A percentile compares a stretch with the other conserved stretches of the same genome.
phyloP scores from a whole-genome alignment of 2,888 invertebrate genomes.

The Laothoe populi region DNA sequence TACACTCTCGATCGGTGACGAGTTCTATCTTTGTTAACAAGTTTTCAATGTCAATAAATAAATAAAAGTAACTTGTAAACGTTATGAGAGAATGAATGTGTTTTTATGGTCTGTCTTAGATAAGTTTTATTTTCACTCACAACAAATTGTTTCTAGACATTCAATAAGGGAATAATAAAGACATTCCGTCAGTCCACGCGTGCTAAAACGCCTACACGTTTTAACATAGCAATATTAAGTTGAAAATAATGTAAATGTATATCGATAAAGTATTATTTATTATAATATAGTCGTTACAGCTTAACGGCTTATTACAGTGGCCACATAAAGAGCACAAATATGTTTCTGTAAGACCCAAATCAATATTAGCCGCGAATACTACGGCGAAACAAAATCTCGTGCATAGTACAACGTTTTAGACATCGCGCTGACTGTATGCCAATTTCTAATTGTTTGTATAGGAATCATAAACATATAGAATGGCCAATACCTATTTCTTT shows the following conservation, averaged over 20 bases:
- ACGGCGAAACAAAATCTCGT: too few species aligned
- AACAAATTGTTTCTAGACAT: not conserved
- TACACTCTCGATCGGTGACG: not conserved
- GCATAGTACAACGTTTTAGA: too few species aligned
- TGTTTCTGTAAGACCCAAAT: not conserved
- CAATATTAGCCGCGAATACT: too few species aligned
- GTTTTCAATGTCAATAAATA: slow-evolving; percentile 1
- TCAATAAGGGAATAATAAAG: not conserved
- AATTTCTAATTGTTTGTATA: too few species aligned
- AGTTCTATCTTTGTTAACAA: not conserved
- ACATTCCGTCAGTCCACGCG: not conserved
- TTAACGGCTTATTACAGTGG: not conserved
- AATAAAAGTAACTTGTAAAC: slow-evolving; percentile 5
- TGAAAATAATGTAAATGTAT: not conserved
- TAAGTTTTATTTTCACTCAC: not conserved
- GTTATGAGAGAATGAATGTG: not conserved
- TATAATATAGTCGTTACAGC: not conserved
- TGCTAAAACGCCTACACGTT: slow-evolving; percentile 1
- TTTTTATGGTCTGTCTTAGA: not conserved
- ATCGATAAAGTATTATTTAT: not conserved
- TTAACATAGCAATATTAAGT: not conserved
- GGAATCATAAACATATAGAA: too few species aligned
- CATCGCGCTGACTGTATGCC: too few species aligned
- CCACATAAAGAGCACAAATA: not conserved
- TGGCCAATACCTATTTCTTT: too few species aligned